A percentile compares a stretch with the other conserved stretches of the same genome.
These are phyloP conservation scores for Euphydryas editha DNA, from an alignment of 2,888 invertebrate species.

Conservation along the genomic window DNA sequence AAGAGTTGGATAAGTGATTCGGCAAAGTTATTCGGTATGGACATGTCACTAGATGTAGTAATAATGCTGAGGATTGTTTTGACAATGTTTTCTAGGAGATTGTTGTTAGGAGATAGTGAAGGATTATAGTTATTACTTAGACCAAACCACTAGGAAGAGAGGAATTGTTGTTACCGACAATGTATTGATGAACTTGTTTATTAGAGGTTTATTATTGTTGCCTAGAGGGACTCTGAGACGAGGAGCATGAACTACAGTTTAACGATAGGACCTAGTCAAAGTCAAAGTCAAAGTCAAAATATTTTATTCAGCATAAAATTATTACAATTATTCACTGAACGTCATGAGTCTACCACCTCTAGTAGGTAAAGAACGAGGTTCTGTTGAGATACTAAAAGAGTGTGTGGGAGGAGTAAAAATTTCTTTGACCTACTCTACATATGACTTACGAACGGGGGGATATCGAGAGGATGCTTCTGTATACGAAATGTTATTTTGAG, in stretches of 20 bases:
- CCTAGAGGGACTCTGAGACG: conserved; percentile 10
- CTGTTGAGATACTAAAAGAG: neutral
- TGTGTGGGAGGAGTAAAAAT: conserved; percentile 1
- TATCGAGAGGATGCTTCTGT: conserved; percentile 30
- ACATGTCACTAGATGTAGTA: too few species aligned
- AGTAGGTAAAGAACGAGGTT: neutral
- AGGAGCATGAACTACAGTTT: conserved; percentile 10
- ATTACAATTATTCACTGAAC: too few species aligned
- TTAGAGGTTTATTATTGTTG: neutral
- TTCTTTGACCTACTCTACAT: conserved; percentile 19
- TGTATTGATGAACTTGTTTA: neutral
- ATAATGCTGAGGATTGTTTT: too few species aligned
- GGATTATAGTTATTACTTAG: too few species aligned
- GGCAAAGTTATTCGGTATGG: conserved; percentile 17
- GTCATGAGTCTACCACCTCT: too few species aligned
- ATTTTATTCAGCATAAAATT: too few species aligned
- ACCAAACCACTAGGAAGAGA: neutral
- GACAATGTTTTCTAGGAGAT: too few species aligned
- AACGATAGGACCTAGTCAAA: neutral
- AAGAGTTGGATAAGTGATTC: neutral
- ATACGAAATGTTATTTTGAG: conserved; percentile 38
- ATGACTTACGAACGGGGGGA: conserved; percentile 16
- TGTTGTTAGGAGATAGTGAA: neutral
- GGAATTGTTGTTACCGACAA: neutral
- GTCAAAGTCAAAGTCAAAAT: too few species aligned